Percentiles rank a stretch among this genome's conserved stretches.
phyloP scores from a whole-genome alignment of 64 coral and sea anemone species.

The Montipora capricornis region DNA sequence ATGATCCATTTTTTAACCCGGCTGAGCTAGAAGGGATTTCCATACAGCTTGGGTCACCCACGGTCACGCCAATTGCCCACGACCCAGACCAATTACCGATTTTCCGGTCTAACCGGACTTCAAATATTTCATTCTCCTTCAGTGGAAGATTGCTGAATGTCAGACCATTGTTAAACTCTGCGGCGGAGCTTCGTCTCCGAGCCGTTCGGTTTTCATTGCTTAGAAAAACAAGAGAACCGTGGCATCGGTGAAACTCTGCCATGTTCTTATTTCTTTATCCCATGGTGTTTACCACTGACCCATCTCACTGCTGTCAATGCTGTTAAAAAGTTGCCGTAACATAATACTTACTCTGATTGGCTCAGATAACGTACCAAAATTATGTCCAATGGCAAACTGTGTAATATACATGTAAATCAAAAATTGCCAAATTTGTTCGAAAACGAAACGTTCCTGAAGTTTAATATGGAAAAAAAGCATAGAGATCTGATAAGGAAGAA shows the following conservation, averaged over 20 bases:
- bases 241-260: slow-evolving; percentile 90
- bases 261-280: slow-evolving; percentile 68
- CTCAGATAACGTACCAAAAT: neutral
- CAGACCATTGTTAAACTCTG: slow-evolving; percentile 97
- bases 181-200: slow-evolving; percentile 75
- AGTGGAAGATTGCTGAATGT: slow-evolving; percentile 82
- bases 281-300: slow-evolving; percentile 65
- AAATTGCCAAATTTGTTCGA: neutral
- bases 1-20: slow-evolving; percentile 93
- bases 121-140: slow-evolving; percentile 76
- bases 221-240: slow-evolving; percentile 86
- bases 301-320: neutral
- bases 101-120: slow-evolving; percentile 90
- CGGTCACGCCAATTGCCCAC: slow-evolving; percentile 87
- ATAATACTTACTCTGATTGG: slow-evolving; percentile 58
- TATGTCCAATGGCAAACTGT: neutral
- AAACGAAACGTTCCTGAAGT: neutral
- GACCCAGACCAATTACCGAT: slow-evolving; percentile 95
- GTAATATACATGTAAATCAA: neutral
- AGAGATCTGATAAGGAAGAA: slow-evolving; percentile 76
- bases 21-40: slow-evolving; percentile 83
- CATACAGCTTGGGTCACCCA: slow-evolving; percentile 71
- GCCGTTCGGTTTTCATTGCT: slow-evolving; percentile 82
- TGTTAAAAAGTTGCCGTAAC: neutral
- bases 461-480: slow-evolving; percentile 85